Evolutionary conservation across 1,140 invertebrate genomes (phyloP), one percentile per base, ranked within the genome.

Genomic region (Aphidius gifuensis): DNA sequence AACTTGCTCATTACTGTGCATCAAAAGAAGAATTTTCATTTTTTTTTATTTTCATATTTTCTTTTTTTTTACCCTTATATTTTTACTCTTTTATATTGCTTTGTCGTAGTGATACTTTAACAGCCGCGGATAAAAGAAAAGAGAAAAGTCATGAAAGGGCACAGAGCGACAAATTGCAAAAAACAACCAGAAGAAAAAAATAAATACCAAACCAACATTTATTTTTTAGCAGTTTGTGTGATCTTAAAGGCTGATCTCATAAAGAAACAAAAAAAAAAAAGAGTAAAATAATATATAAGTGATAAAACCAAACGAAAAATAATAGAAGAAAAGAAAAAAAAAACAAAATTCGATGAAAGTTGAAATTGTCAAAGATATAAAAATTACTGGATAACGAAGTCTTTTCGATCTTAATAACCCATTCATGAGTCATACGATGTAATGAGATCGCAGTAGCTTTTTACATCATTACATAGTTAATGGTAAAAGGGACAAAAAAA

Each of bases 1-100:
- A 54, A 62, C 56, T 58, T 53, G 72, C 76, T 81, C 78, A 74
- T 80, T 80, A 80, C 73, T 67, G 64, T 62, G 64, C 72, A 76
- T 78, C 40, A 42, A 73, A 76, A 78, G 78, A 77, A 75, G 70
- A 44, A 48, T 23, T 58, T 57, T 61, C 54, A 46, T 59, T 53
- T 55, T 58, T 58, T 48, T 54, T 60, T 61, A 58, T 21, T 43
- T 59, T 39, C 43, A 60, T 60, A 43, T 67, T 56, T 63, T 59
- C 7, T 45, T 44, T 48, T 56, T 9, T 9, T 59, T 9, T 44
- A 46, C 58, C 44, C 16, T 32, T 9, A 42, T 56, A 23, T 38
- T 40, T 56, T 55, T 48, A 49, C 60, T 53, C 11, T 46, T 21
- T 16, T 42, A 9, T 38, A 9, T 38, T 39, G 21, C 42, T 58